phyloP scores from a whole-genome alignment of 2,113 vertebrate genomes.

The Sander lucioperca region DNA sequence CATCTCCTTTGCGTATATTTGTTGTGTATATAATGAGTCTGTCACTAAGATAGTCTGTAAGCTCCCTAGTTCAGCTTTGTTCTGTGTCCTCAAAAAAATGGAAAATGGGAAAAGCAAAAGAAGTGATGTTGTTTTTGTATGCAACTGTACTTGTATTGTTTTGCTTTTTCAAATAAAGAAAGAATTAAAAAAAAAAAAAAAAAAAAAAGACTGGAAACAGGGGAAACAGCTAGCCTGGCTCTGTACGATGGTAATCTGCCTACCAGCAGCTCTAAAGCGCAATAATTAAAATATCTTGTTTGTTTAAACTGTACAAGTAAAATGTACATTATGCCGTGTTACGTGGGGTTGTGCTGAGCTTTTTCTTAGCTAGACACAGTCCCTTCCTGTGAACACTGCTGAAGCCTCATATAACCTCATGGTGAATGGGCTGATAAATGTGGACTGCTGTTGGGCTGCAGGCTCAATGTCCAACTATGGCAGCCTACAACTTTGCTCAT shows the following conservation, averaged over 20 bases:
- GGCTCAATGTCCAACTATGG: neutral
- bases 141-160: too few relatives aligned
- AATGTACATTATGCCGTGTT: neutral
- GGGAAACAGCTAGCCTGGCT: neutral
- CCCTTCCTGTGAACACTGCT: neutral
- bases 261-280: neutral
- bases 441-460: neutral
- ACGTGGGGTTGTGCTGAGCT: neutral
- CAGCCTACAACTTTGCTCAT: neutral
- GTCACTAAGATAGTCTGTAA: too few relatives aligned
- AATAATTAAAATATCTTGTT: neutral
- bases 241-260: neutral
- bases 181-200: too few relatives aligned
- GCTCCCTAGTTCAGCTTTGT: too few relatives aligned
- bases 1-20: too few relatives aligned
- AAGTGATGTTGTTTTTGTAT: too few relatives aligned
- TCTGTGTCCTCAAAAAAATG: too few relatives aligned
- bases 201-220: conserved; percentile 9
- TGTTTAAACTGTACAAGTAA: neutral
- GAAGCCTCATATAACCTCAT: neutral
- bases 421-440: neutral
- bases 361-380: neutral
- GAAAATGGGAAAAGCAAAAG: too few relatives aligned
- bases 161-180: too few relatives aligned
- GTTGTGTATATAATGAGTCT: too few relatives aligned